phyloP scores from a whole-genome alignment of 2,797 vertebrate species.

The Vultur gryphus region DNA sequence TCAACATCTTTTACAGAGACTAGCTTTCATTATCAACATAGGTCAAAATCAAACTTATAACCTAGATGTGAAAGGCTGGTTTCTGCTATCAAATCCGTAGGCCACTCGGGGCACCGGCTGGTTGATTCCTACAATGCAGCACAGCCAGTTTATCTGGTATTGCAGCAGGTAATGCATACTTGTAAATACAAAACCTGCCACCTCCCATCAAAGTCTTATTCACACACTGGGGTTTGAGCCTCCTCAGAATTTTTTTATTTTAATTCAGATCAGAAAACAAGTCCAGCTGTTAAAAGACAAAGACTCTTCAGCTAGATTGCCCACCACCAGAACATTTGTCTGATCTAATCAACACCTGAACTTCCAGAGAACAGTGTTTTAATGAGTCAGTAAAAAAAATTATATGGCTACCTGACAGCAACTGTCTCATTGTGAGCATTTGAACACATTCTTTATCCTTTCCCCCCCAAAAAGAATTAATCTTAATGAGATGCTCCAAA shows the following conservation, averaged over 20 bases:
- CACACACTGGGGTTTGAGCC: neutral
- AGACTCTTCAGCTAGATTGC: neutral
- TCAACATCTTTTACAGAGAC: neutral
- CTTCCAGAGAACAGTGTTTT: neutral
- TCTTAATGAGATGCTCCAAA: neutral
- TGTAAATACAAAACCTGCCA: neutral
- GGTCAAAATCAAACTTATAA: neutral
- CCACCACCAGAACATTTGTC: neutral
- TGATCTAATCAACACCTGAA: neutral
- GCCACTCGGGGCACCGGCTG: neutral
- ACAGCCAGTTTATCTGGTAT: conserved; percentile 39
- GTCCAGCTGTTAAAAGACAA: neutral
- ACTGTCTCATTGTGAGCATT: neutral
- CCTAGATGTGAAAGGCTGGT: neutral
- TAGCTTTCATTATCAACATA: neutral
- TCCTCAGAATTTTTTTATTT: neutral
- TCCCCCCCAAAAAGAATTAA: neutral
- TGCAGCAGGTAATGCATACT: neutral
- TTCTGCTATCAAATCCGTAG: neutral
- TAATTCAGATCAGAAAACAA: neutral
- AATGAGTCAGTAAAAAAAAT: neutral
- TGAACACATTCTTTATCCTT: neutral
- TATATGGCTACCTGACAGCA: neutral
- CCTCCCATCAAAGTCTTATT: neutral
- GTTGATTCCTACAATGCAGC: conserved; percentile 8